Conservation (phyloP, 2,113 vertebrate species). For the Rousettus leschenaultii region DNA sequence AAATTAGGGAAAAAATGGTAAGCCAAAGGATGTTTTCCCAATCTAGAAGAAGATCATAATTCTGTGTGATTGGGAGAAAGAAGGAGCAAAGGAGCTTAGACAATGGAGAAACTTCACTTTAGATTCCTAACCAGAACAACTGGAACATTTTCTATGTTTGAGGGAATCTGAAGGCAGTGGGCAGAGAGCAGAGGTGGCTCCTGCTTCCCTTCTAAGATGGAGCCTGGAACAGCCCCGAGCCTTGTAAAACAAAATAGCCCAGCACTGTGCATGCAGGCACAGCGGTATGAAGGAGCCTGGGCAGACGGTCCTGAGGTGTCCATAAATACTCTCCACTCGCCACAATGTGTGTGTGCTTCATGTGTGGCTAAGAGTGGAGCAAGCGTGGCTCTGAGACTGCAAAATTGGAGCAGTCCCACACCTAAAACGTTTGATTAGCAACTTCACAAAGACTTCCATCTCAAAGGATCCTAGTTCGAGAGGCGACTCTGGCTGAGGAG, state of each 20-base stretch:
- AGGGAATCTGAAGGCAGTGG: background rate
- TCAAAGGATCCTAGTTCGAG: background rate
- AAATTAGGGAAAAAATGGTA: background rate
- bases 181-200: background rate
- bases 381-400: background rate
- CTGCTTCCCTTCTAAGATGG: background rate
- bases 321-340: background rate
- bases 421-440: background rate
- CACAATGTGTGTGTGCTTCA: background rate
- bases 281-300: background rate
- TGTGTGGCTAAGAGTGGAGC: background rate
- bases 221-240: background rate
- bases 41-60: background rate
- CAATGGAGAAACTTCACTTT: background rate
- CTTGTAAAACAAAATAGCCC: background rate
- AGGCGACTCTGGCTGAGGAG: background rate
- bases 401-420: background rate
- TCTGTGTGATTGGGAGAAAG: background rate
- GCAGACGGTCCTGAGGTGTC: background rate
- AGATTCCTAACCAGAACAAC: background rate
- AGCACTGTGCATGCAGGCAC: background rate
- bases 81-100: background rate
- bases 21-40: background rate
- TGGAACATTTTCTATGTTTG: background rate
- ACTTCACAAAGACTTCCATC: background rate